Base-by-base conservation (phyloP, 2,113 vertebrate species). In the Gavia stellata region DNA sequence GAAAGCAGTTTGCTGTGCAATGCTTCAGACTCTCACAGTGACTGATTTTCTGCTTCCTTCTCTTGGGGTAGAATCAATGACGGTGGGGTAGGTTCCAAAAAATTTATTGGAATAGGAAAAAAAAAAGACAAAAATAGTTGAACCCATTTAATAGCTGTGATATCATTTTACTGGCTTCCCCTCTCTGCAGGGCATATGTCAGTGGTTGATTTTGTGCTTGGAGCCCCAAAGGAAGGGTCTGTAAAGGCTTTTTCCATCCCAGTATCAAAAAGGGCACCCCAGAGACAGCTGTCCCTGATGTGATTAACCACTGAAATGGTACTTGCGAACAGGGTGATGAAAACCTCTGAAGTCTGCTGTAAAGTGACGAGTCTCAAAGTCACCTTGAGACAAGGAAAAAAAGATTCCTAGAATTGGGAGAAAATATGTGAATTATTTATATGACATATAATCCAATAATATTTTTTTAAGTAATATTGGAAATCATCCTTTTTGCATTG, bases 241-340 rank as follows among this genome's bases (percentile, higher is more conserved):
- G 33, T 77, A 86, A 68, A 91, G 82, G 36, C 23, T 58, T 50
- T 86, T 94, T 38, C 52, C 26, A 66, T 93, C 56, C 84, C 74
- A 81, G 71, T 80, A 73, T 86, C 88, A 71, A 94, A 73, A 91
- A 73, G 65, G 47, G 28, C 29, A 86, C 82, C 86, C 94, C 45
- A 90, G 92, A 97, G 96, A 92, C 66, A 88, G 40, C 72, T 52
- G 78, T 42, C 70, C 63, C 95, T 94, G 85, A 75, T 94, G 97
- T 93, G 96, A 96, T 85, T 61, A 65, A n/a, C 83, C 33, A 90
- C 58, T 61, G 92, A 96, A 96, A 92, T 72, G 65, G 91, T 92
- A 94, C 93, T 97, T 93, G 84, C 86, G 93, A 97, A 97, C 93
- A 93, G 96, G 86, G 83, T 95, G 93, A 95, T 91, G 95, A 93